Evolutionary conservation across 1,140 invertebrate species (phyloP), one percentile per base, ranked within the genome.

Genomic region (Myzus persicae): DNA sequence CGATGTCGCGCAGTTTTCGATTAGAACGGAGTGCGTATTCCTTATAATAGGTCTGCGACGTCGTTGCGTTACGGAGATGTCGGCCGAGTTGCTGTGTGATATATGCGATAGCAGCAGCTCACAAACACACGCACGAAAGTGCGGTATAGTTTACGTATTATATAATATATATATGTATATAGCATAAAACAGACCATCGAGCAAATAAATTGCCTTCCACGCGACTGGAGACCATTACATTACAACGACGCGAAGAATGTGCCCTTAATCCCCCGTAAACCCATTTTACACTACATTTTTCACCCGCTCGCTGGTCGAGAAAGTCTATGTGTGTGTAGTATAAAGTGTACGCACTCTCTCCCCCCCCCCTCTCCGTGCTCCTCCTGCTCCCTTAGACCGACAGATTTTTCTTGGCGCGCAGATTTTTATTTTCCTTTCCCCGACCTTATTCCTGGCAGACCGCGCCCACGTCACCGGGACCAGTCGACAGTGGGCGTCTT

Each of bases 241-340:
- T 85, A 85, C 76, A 92, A 92, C 91, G 67, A 92, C n/a, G 91
- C 81, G 91, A 93, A 82, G 91, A 93, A 93, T 85, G 81, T 20
- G 91, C 81, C 91, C 76, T 93, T 93, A 93, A 93, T 93, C 46
- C 91, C 46, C 91, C 81, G 42, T 85, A 93, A 93, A 93, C 91
- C 81, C 76, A 93, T 93, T 93, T 93, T 85, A 85, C 91, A 93
- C 91, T 93, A 93, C 91, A 85, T 93, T 93, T 93, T 93, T 93
- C 91, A 93, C 46, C 91, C 44, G 51, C 38, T 38, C n/a, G n/a
- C n/a, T 51, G 87, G 51, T 46, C 85, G 85, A n/a, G 18, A 22
- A 40, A 44, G 84, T 85, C 5, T 85, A n/a, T 40, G 40, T 76
- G 26, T 40, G 84, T 40, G 38, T 51, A 22, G 3, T 26, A 26